Evolutionary conservation across 2,888 invertebrate species (phyloP).

Genomic region (Dryococelus australis): DNA sequence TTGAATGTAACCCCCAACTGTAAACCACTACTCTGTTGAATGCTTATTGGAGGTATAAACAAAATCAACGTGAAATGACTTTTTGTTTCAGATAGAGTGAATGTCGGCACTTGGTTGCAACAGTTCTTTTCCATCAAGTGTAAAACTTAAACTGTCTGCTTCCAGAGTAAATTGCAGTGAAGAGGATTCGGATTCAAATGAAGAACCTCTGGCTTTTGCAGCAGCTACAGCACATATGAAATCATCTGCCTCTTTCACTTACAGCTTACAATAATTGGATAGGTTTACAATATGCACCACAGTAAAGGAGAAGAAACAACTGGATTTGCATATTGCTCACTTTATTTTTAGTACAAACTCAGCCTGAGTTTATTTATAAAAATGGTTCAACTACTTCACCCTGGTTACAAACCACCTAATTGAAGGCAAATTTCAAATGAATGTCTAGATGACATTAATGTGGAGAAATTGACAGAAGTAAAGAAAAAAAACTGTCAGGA

Average conservation of each 20-base stretch:
- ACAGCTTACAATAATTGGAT: no score
- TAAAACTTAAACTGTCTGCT: background rate
- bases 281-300: no score
- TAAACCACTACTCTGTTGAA: no score
- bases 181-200: slow-evolving; percentile 11
- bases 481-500: background rate
- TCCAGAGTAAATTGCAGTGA: background rate
- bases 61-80: no score
- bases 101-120: background rate
- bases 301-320: background rate
- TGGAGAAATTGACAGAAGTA: background rate
- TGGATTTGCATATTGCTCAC: background rate
- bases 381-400: slow-evolving; percentile 19
- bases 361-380: slow-evolving; percentile 20
- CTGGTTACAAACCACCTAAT: background rate
- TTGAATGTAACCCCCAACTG: no score
- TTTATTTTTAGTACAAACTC: slow-evolving; percentile 12
- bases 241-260: no score
- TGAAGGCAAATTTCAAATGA: background rate
- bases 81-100: background rate
- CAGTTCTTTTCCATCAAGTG: background rate
- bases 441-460: background rate
- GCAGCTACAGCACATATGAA: no score
- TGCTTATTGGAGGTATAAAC: no score
- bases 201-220: background rate